Conservation (phyloP, 2,797 vertebrate species). For the Kryptolebias ocellatus region DNA sequence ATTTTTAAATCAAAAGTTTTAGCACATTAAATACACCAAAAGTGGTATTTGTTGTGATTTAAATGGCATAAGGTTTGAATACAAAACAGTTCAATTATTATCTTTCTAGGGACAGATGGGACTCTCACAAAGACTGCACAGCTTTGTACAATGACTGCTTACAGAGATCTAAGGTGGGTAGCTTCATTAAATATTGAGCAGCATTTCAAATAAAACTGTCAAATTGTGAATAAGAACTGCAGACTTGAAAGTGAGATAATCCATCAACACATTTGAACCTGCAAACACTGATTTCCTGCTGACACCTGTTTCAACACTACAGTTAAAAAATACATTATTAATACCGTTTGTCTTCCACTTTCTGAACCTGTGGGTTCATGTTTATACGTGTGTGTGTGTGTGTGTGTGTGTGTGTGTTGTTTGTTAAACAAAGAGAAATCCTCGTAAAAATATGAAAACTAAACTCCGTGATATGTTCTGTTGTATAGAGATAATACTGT, state of each 20-base stretch:
- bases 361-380: slow-evolving; percentile 9
- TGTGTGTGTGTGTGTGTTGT: background rate
- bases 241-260: slow-evolving; percentile 60
- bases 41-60: slow-evolving; percentile 3
- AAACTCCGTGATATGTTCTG: slow-evolving; percentile 1
- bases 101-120: slow-evolving; percentile 27
- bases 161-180: slow-evolving; percentile 54
- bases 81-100: slow-evolving; percentile 7
- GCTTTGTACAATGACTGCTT: slow-evolving; percentile 44
- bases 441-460: background rate
- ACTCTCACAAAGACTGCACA: slow-evolving; percentile 31
- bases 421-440: slow-evolving; percentile 13
- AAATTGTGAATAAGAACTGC: slow-evolving; percentile 56
- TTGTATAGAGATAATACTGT: slow-evolving; percentile 8
- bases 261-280: slow-evolving; percentile 59
- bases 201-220: slow-evolving; percentile 50
- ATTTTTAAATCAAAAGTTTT: slow-evolving; percentile 25
- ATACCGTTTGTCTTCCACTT: slow-evolving; percentile 44
- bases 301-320: slow-evolving; percentile 56
- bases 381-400: background rate
- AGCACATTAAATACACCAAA: slow-evolving; percentile 10
- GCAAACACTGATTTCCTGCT: slow-evolving; percentile 52
- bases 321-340: slow-evolving; percentile 57
- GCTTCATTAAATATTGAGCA: slow-evolving; percentile 67
- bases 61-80: slow-evolving; percentile 6